Conservation (phyloP, 2,888 invertebrate species). For the Melanostoma mellinum region DNA sequence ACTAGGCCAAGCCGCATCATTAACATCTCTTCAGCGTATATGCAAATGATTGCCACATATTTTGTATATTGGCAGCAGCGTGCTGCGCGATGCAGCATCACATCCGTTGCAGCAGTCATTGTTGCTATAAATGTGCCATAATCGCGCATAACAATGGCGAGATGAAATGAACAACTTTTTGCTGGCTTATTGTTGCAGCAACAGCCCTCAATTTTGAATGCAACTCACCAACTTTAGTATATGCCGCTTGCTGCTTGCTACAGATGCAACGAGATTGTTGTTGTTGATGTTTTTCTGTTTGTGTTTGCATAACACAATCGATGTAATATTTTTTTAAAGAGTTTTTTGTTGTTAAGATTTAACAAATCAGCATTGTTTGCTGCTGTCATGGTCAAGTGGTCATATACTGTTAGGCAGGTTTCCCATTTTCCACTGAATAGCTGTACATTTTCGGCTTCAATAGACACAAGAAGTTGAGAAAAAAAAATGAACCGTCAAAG, state of each 20-base stretch:
- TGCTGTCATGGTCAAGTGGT: slow-evolving; percentile 64
- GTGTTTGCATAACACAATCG: slow-evolving; percentile 60
- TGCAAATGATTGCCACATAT: slow-evolving; percentile 53
- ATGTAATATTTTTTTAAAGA: slow-evolving; percentile 14
- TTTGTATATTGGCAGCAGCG: slow-evolving; percentile 32
- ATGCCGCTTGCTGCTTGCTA: too few species aligned
- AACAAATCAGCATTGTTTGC: neutral
- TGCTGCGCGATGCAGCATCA: slow-evolving; percentile 9
- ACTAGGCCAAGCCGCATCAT: slow-evolving; percentile 28
- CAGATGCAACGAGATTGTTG: slow-evolving; percentile 6
- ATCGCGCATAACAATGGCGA: slow-evolving; percentile 61
- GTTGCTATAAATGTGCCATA: slow-evolving; percentile 67
- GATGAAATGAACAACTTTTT: slow-evolving; percentile 39
- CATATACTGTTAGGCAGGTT: slow-evolving; percentile 12
- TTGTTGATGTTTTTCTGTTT: slow-evolving; percentile 12
- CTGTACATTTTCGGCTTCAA: slow-evolving; percentile 56
- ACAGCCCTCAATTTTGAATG: neutral
- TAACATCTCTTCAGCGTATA: slow-evolving; percentile 1
- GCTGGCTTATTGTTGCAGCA: slow-evolving; percentile 35
- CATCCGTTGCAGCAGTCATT: slow-evolving; percentile 47
- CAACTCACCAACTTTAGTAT: neutral
- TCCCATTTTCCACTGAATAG: neutral
- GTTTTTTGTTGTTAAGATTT: too few species aligned
- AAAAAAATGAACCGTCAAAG: slow-evolving; percentile 6
- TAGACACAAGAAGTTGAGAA: slow-evolving; percentile 44